These are phyloP conservation scores for Xerus rutilus DNA, from an alignment of 2,797 vertebrate species.

Conservation along the genomic window DNA sequence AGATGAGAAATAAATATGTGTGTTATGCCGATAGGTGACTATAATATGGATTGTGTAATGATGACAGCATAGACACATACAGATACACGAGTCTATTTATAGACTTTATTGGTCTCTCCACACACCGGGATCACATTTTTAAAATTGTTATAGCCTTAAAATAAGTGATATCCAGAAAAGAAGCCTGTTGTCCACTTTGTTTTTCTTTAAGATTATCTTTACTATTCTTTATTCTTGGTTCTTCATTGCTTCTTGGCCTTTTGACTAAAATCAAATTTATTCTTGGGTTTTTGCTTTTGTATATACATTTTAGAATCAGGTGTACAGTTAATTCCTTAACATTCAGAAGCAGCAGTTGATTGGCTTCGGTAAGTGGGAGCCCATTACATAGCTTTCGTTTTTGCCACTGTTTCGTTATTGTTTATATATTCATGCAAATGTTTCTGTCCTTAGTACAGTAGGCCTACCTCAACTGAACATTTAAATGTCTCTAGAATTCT, in stretches of 20 bases:
- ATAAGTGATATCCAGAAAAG: slow-evolving; percentile 27
- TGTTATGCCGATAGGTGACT: background rate
- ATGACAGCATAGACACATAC: background rate
- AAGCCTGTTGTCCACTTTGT: background rate
- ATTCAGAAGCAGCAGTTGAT: background rate
- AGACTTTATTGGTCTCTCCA: background rate
- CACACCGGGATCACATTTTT: background rate
- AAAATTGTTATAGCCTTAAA: background rate
- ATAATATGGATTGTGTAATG: background rate
- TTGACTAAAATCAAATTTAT: too few relatives aligned
- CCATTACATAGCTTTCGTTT: background rate
- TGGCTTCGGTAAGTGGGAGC: background rate
- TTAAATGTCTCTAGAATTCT: slow-evolving; percentile 33
- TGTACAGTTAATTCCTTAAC: background rate
- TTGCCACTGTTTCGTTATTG: background rate
- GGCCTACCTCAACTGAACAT: background rate
- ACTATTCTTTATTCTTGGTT: background rate
- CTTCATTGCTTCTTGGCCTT: too few relatives aligned
- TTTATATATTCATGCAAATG: background rate
- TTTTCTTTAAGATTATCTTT: slow-evolving; percentile 21
- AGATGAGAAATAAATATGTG: background rate
- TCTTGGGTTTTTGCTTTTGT: slow-evolving; percentile 13
- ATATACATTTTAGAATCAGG: background rate
- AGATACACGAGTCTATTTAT: background rate
- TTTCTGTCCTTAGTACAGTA: background rate